Base-by-base conservation (phyloP, 92 coral and sea anemone genomes). In the Diadumene lineata region DNA sequence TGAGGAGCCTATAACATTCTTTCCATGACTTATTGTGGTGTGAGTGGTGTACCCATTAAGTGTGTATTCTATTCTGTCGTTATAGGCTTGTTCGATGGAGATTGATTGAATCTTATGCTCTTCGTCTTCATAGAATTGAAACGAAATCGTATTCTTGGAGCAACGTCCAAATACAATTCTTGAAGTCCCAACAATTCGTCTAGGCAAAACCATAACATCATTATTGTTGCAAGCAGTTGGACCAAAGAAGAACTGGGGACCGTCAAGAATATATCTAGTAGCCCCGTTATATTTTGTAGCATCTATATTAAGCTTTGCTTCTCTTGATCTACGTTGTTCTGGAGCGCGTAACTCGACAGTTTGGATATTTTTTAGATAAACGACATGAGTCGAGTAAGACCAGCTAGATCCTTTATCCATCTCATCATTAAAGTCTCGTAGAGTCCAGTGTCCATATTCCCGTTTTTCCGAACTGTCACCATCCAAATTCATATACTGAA, bases 91-190 rank as follows among this genome's bases (percentile, higher is more conserved):
- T 6, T 38, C 48, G 13, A 38, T 38, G 48, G 6, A 6, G 48
- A 38, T 38, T 4, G 7, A 38, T 38, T 38, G 7, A 38, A 38
- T 13, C 48, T 38, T 38, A 13, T 38, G 13, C 13, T 38, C 13
- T 13, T 38, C 48, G 50, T 72, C 77, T 72, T 72, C 65, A 10
- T 72, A 72, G 32, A 51, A 31, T 64, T 72, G 51, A 11, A 72
- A 72, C 43, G 77, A 72, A 19, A 72, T 72, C 24, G 77, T 72
- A 30, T 31, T 72, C 26, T 72, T 72, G 19, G 67, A 51, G 28
- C 10, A 15, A 51, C 18, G 18, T 4, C 77, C 77, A 72, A 72
- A 55, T 18, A 1, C 30, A 50, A 72, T 72, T 22, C 25, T 32
- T 24, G 16, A 15, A 0, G 19, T 55, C n/a, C 66, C 8, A 27